Base-by-base conservation (phyloP, 2,888 invertebrate genomes). In the Epinotia bilunana region DNA sequence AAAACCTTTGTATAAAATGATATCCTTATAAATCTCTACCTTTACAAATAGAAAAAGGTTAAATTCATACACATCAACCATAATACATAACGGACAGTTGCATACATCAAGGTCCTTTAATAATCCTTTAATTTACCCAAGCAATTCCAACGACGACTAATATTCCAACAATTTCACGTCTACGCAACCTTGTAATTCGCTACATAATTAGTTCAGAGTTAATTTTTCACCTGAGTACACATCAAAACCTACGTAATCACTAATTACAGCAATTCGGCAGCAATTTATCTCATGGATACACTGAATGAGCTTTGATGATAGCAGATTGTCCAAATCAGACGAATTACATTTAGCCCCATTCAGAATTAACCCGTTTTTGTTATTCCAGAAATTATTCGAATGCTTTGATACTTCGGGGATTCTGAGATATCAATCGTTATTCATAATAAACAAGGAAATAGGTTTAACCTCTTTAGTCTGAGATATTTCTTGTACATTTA, bases 191-290 rank as follows among this genome's bases (percentile, higher is more conserved):
- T 16, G 53, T 68, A 55, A 58, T 53, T 65, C 18, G 18, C 3
- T 13, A 39, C 39, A 61, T 72, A 75, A 72, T 75, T 67, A 71
- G 61, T 57, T 46, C 12, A 46, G 28, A 55, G 75, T 70, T 75
- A 77, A 75, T 77, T 75, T 77, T 75, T 73, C 73, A 73, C 69
- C 61, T 63, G 61, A 70, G 65, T 69, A 49, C 71, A 75, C 72
- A 72, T 76, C 68, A 76, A 68, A 73, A 73, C 63, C 46, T 68
- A 68, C 57, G 55, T 72, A 68, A 77, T 74, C 72, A 72, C 68
- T 39, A 64, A 61, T 62, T 68, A 77, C 74, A 61, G 39, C 65
- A 75, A 79, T 78, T 76, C 70, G 77, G 62, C 46, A 72, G 75
- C 67, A 62, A 75, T 72, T 72, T 75, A 67, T 67, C 65, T 75